Evolutionary conservation across 2,113 vertebrate species (phyloP).

Genomic region (Salvelinus fontinalis): DNA sequence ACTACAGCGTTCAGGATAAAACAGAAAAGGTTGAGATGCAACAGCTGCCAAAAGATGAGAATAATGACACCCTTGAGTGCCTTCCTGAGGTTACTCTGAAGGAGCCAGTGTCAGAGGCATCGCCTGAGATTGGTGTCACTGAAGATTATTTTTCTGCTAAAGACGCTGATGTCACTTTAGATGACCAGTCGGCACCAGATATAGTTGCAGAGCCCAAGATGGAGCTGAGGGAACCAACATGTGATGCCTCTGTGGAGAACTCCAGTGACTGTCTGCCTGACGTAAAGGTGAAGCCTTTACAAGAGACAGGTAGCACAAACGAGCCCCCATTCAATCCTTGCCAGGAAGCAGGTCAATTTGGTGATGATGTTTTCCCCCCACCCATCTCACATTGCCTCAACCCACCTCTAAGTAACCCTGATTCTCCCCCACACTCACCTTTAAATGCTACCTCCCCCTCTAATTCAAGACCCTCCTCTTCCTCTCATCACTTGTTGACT

Average conservation of each 20-base stretch:
- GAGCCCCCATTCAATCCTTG: not conserved
- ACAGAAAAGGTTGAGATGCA: not conserved
- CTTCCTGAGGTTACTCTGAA: not conserved
- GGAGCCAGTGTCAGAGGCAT: slow-evolving; percentile 6
- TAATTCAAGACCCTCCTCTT: not conserved
- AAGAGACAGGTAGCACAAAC: not conserved
- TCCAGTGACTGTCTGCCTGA: slow-evolving; percentile 9
- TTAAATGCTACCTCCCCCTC: slow-evolving; percentile 10
- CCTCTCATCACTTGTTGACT: slow-evolving; percentile 13
- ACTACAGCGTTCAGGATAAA: slow-evolving; percentile 28
- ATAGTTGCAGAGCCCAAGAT: slow-evolving; percentile 11
- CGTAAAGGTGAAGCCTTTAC: slow-evolving; percentile 5
- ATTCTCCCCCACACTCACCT: slow-evolving; percentile 2
- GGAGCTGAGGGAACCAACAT: slow-evolving; percentile 9
- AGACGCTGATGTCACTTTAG: not conserved
- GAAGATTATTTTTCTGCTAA: slow-evolving; percentile 13
- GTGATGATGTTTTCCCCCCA: not conserved
- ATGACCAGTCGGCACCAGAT: slow-evolving; percentile 16
- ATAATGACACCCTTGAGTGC: not conserved
- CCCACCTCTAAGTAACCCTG: not conserved
- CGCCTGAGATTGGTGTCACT: slow-evolving; percentile 9
- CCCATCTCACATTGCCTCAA: not conserved
- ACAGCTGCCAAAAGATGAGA: not conserved
- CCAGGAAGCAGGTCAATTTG: slow-evolving; percentile 3
- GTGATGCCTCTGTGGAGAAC: slow-evolving; percentile 2